Conservation (phyloP, 37 sponge, comb jelly and placozoan genomes). For the Haliclona indistincta region DNA sequence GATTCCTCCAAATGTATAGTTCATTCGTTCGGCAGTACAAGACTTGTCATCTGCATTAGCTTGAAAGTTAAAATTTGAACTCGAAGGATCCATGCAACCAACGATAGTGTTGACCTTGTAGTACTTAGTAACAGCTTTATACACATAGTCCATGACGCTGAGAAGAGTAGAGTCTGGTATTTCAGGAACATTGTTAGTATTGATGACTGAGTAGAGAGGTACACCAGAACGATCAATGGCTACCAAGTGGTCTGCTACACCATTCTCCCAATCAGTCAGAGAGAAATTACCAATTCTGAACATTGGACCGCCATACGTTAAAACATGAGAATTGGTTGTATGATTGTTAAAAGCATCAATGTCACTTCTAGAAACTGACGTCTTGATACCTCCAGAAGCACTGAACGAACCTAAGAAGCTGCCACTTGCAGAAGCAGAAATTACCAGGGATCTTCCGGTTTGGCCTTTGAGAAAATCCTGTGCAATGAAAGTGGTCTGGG, state of each 20-base stretch:
- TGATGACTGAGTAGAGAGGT: slow-evolving; percentile 63
- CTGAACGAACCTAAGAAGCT: slow-evolving; percentile 37
- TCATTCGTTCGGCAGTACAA: slow-evolving; percentile 36
- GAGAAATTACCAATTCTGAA: slow-evolving; percentile 55
- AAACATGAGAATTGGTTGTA: slow-evolving; percentile 50
- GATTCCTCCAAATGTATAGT: slow-evolving; percentile 74
- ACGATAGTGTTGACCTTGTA: slow-evolving; percentile 65
- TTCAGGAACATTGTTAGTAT: slow-evolving; percentile 51
- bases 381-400: slow-evolving; percentile 1
- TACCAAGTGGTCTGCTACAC: slow-evolving; percentile 63
- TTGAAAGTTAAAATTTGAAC: slow-evolving; percentile 63
- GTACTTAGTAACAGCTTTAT: slow-evolving; percentile 55
- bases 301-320: slow-evolving; percentile 72
- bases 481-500: slow-evolving; percentile 40
- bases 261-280: slow-evolving; percentile 66
- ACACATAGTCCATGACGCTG: slow-evolving; percentile 31
- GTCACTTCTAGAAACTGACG: background rate
- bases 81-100: slow-evolving; percentile 56
- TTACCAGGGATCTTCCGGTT: background rate
- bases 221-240: slow-evolving; percentile 74
- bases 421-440: slow-evolving; percentile 58
- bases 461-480: background rate
- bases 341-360: slow-evolving; percentile 15
- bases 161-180: slow-evolving; percentile 52
- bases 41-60: slow-evolving; percentile 64